These are phyloP conservation scores for Mystacornis crossleyi DNA, from an alignment of 2,113 vertebrate genomes.

Conservation along the genomic window DNA sequence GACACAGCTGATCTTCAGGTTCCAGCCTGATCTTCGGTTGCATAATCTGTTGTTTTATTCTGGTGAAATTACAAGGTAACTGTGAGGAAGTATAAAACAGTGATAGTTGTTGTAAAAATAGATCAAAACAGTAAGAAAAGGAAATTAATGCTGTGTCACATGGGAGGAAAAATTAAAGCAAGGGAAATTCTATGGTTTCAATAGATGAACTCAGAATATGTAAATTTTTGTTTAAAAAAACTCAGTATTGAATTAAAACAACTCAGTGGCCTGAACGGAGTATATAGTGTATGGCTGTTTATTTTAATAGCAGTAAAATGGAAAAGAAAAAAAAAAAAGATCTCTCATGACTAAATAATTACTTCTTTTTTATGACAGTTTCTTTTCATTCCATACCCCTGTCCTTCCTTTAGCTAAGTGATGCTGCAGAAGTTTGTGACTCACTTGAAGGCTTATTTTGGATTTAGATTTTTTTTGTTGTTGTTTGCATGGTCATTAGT, in stretches of 20 bases:
- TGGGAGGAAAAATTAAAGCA: background rate
- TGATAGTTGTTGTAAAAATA: slow-evolving; percentile 15
- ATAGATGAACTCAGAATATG: background rate
- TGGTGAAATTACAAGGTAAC: slow-evolving; percentile 4
- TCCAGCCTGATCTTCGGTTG: background rate
- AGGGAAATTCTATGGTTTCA: background rate
- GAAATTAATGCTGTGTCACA: background rate
- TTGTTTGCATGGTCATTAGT: background rate
- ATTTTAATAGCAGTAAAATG: background rate
- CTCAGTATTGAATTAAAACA: background rate
- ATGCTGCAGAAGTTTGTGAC: background rate
- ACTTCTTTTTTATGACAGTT: background rate
- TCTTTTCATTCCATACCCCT: background rate
- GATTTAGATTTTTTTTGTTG: background rate
- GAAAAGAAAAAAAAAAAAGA: background rate
- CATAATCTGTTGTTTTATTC: slow-evolving; percentile 14
- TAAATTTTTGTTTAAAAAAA: background rate
- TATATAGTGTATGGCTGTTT: background rate
- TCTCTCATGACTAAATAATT: background rate
- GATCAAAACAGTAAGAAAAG: slow-evolving; percentile 21
- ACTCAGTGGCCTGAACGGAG: background rate
- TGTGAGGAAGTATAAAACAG: background rate
- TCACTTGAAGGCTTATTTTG: background rate
- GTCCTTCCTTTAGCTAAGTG: background rate
- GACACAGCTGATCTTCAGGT: background rate